Base-by-base conservation (phyloP, 2,797 vertebrate species). In the Coluber constrictor region DNA sequence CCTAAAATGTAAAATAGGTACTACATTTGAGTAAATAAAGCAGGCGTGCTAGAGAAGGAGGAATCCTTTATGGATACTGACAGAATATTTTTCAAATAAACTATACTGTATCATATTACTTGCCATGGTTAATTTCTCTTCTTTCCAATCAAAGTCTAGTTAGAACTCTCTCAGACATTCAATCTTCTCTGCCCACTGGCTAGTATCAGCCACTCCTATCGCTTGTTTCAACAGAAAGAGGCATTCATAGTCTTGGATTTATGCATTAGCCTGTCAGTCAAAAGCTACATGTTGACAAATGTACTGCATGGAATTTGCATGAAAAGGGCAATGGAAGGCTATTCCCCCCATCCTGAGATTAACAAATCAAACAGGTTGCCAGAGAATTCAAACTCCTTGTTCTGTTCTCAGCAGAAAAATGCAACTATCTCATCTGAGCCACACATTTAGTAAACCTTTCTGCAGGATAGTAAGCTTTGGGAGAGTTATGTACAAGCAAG, bases 1-100 rank as follows among this genome's bases (percentile, higher is more conserved):
- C 97, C 99, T 99, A 95, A 86, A 93, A 51, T 1, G 91, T 13
- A 47, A 56, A 59, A 89, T 4, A 32, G 11, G 32, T 32, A 70
- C 23, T 54, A 37, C 29, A 66, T 66, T 86, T 29, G 15, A 90
- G 47, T 5, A 37, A 27, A 61, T 51, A 83, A 20, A 86, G 8
- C 57, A 27, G 47, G 47, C 29, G 7, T 37, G 25, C 29, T 83
- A 25, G 86, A 86, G 47, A 86, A 54, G 55, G 2, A 16, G 6
- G 12, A 55, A 55, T 43, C 37, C 74, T 43, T 20, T 47, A 3
- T 83, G 37, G 25, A 83, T 25, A 79, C 32, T 79, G 37, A 43
- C 16, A 47, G 74, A 25, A 11, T 23, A 79, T 79, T 79, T 79
- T 79, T 79, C 37, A 79, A 37, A 79, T 79, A 37, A 79, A 83